Percentiles rank a stretch among this genome's conserved stretches.
phyloP scores from a whole-genome alignment of 2,113 vertebrate species.

The Dolichallabes microphthalmus region DNA sequence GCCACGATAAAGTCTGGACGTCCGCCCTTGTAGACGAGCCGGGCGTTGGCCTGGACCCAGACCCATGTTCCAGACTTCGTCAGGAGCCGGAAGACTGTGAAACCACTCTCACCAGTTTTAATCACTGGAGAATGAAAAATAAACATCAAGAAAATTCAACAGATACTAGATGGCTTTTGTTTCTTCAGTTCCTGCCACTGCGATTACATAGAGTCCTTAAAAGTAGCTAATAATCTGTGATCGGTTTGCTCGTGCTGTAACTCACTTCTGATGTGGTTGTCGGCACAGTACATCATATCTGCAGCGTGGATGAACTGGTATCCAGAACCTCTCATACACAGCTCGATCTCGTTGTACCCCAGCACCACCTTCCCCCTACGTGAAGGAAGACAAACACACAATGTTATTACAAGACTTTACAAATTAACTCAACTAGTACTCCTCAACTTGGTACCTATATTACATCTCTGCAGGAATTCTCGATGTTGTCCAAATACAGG shows the following conservation, averaged over 20 bases:
- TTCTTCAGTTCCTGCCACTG: too few species aligned
- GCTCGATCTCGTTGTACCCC: constrained; percentile 82
- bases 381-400: not conserved
- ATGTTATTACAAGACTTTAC: not conserved
- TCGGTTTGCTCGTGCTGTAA: constrained; percentile 8
- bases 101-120: constrained; percentile 76
- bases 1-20: constrained; percentile 77
- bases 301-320: constrained; percentile 86
- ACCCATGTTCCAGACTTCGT: constrained; percentile 74
- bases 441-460: not conserved
- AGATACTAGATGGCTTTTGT: not conserved
- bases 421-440: not conserved
- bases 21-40: constrained; percentile 75
- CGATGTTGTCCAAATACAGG: not conserved
- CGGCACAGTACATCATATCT: constrained; percentile 86
- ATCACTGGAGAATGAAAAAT: constrained; percentile 70
- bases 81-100: constrained; percentile 76
- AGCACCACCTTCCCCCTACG: constrained; percentile 80
- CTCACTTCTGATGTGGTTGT: constrained; percentile 84
- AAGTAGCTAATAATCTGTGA: not conserved
- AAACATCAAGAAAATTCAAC: not conserved
- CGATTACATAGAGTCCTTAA: too few species aligned
- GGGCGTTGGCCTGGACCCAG: constrained; percentile 80
- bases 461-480: not conserved
- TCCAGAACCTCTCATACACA: constrained; percentile 78